Evolutionary conservation across 2,113 vertebrate genomes (phyloP).

Genomic region (Lophius piscatorius): DNA sequence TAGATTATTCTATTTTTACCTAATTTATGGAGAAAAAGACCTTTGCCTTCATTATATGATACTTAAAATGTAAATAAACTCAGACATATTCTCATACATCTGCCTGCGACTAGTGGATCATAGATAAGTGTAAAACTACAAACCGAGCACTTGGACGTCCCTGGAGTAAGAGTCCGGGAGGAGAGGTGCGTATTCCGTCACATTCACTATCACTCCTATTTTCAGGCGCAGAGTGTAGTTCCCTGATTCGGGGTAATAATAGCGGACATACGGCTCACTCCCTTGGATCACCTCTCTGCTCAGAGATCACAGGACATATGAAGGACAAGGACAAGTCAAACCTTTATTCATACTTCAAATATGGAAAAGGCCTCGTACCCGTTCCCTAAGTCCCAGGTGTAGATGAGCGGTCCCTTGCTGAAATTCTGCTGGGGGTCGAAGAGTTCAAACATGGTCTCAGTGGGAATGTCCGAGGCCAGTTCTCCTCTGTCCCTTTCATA

Average conservation of each 20-base stretch:
- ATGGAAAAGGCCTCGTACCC: constrained; percentile 74
- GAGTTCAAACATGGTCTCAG: constrained; percentile 83
- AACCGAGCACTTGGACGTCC: constrained; percentile 84
- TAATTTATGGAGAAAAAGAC: too few species aligned
- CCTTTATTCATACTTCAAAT: not conserved
- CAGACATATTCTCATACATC: not conserved
- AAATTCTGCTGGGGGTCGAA: constrained; percentile 83
- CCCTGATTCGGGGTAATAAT: constrained; percentile 77
- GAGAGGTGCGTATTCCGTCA: constrained; percentile 56
- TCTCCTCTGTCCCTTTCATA: constrained; percentile 70
- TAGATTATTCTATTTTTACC: too few species aligned
- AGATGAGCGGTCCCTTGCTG: constrained; percentile 80
- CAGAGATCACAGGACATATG: not conserved
- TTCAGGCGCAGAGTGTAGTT: constrained; percentile 81
- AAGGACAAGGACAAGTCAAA: not conserved
- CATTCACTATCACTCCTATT: constrained; percentile 75
- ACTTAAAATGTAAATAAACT: not conserved
- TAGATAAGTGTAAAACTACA: constrained; percentile 15
- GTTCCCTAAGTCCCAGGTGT: constrained; percentile 88
- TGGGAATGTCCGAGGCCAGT: constrained; percentile 72
- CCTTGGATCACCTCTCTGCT: constrained; percentile 82
- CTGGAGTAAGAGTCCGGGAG: constrained; percentile 79
- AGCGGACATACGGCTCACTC: constrained; percentile 79
- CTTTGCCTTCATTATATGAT: too few species aligned
- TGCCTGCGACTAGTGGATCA: not conserved